Percentiles rank a stretch among this genome's conserved stretches.
Conservation (phyloP, 1,140 invertebrate species). For the Epicauta chinensis region DNA sequence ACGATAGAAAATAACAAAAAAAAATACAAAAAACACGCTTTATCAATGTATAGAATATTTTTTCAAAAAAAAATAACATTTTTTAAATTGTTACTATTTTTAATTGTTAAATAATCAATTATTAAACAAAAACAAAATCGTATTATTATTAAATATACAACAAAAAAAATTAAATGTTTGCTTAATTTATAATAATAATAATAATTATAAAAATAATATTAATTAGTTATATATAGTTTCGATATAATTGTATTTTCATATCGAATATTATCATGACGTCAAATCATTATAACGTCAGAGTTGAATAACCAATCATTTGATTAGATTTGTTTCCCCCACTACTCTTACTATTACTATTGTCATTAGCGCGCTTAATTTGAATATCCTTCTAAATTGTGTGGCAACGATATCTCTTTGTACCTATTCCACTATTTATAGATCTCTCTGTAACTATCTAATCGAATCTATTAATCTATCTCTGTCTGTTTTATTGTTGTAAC, state of each 20-base stretch:
- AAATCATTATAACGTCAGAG: not conserved
- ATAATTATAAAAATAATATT: constrained; percentile 8
- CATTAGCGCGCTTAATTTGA: not conserved
- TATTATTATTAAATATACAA: not conserved
- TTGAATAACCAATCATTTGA: no score
- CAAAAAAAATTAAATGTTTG: not conserved
- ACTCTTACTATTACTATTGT: not conserved
- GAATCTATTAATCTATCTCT: constrained; percentile 2
- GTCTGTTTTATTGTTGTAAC: not conserved
- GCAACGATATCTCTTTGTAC: constrained; percentile 1
- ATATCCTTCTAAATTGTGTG: constrained; percentile 1
- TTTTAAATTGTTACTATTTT: constrained; percentile 11
- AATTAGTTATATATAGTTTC: constrained; percentile 21
- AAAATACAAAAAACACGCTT: constrained; percentile 14
- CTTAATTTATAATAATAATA: constrained; percentile 9
- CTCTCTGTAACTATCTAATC: no score
- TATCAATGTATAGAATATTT: constrained; percentile 11
- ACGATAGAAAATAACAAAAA: constrained; percentile 23
- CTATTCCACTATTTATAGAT: constrained; percentile 7
- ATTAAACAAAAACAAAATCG: not conserved
- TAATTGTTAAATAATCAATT: constrained; percentile 8
- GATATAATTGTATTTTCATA: constrained; percentile 24
- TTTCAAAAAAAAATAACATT: constrained; percentile 8
- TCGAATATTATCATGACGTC: constrained; percentile 8
- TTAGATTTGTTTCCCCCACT: not conserved